Evolutionary conservation across 2,113 vertebrate genomes (phyloP).

Genomic region (Lycocorax pyrrhopterus): DNA sequence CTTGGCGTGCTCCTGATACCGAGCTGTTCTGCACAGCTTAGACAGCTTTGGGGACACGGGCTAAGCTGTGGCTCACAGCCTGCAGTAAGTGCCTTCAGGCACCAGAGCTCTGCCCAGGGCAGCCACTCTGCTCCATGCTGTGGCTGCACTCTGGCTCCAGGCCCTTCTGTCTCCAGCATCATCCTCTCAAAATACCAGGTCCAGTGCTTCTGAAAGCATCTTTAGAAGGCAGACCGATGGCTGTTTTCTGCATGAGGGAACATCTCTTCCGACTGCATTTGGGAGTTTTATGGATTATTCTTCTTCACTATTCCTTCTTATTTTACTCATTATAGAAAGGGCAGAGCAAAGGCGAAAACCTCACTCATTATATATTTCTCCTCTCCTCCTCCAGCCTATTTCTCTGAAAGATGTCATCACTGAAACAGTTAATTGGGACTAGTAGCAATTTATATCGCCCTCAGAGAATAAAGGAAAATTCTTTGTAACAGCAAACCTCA

Average conservation of each 20-base stretch:
- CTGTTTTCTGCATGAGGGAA: neutral
- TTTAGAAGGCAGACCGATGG: neutral
- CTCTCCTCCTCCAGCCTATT: neutral
- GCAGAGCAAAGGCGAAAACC: neutral
- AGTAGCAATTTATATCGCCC: neutral
- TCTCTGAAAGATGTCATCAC: neutral
- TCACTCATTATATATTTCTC: neutral
- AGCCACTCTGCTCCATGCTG: fast-evolving
- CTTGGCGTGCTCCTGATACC: neutral
- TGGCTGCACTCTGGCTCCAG: neutral
- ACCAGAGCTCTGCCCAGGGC: neutral
- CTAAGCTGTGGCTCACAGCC: neutral
- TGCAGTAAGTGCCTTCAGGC: neutral
- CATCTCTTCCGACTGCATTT: neutral
- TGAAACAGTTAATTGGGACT: neutral
- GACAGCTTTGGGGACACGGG: neutral
- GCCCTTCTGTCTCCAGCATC: neutral
- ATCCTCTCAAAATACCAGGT: neutral
- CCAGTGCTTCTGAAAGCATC: neutral
- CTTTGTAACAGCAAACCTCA: neutral
- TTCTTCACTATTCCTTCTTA: neutral
- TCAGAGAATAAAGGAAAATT: neutral
- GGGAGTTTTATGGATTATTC: neutral
- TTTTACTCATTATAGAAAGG: neutral
- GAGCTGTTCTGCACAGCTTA: neutral